phyloP scores from a whole-genome alignment of 2,113 vertebrate genomes.

The Salminus brasiliensis region DNA sequence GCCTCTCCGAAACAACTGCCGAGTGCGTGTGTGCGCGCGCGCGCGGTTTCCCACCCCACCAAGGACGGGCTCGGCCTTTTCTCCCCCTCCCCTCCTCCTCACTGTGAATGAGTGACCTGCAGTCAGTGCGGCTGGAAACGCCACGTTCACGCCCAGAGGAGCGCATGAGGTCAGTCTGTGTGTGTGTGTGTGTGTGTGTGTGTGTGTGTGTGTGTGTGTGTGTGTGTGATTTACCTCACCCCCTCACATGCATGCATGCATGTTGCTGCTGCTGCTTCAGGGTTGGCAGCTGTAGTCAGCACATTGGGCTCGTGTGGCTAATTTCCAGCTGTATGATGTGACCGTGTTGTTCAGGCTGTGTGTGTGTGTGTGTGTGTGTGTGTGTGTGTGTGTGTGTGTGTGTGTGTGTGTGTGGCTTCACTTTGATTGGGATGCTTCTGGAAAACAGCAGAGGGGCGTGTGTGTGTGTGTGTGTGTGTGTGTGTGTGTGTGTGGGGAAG shows the following conservation, averaged over 20 bases:
- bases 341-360: neutral
- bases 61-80: neutral
- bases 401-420: neutral
- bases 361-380: neutral
- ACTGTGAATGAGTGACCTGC: conserved; percentile 39
- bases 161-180: conserved; percentile 64
- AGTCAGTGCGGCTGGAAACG: neutral
- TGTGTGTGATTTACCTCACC: too few species aligned
- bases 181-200: too few species aligned
- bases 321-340: neutral
- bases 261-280: neutral
- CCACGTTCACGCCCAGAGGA: conserved; percentile 15
- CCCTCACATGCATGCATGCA: neutral
- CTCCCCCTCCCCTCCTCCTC: too few species aligned
- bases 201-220: too few species aligned
- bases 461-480: neutral
- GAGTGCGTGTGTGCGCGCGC: neutral
- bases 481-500: neutral
- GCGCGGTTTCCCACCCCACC: neutral
- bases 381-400: neutral
- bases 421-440: conserved; percentile 21
- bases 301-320: neutral
- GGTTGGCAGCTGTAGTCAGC: neutral
- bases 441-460: neutral
- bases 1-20: conserved; percentile 57